phyloP scores from a whole-genome alignment of 2,797 vertebrate genomes.

The Pseudomugil tenellus region DNA sequence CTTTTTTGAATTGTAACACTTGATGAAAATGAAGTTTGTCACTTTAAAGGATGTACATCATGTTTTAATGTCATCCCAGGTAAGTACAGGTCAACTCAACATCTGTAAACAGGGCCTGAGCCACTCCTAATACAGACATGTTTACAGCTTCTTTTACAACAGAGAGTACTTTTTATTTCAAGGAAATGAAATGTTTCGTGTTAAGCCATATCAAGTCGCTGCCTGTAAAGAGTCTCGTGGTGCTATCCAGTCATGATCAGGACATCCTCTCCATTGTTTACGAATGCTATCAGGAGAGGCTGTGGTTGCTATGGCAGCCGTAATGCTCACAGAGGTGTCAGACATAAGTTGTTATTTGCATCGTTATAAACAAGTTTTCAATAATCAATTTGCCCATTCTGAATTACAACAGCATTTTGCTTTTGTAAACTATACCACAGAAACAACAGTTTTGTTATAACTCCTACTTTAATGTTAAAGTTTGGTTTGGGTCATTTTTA shows the following conservation, averaged over 20 bases:
- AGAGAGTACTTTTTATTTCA: background rate
- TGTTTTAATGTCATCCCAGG: conserved; percentile 18
- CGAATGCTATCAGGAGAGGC: conserved; percentile 23
- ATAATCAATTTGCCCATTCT: background rate
- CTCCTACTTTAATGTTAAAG: too few relatives aligned
- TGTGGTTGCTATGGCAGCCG: conserved; percentile 74
- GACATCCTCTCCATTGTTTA: conserved; percentile 25
- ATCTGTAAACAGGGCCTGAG: conserved; percentile 2
- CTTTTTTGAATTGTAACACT: background rate
- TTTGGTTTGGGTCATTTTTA: too few relatives aligned
- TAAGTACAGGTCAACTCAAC: background rate
- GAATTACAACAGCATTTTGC: background rate
- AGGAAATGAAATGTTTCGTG: background rate
- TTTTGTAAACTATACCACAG: background rate
- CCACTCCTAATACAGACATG: background rate
- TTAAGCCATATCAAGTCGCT: background rate
- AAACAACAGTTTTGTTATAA: too few relatives aligned
- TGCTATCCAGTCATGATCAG: conserved; percentile 34
- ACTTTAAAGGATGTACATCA: conserved; percentile 5
- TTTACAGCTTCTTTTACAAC: background rate
- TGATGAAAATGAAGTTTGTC: background rate
- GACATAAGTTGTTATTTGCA: conserved; percentile 44
- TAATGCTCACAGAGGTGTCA: conserved; percentile 47
- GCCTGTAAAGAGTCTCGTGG: background rate
- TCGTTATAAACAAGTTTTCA: background rate